Evolutionary conservation across 2,797 vertebrate genomes (phyloP).

Genomic region (Sorex maritimensis): DNA sequence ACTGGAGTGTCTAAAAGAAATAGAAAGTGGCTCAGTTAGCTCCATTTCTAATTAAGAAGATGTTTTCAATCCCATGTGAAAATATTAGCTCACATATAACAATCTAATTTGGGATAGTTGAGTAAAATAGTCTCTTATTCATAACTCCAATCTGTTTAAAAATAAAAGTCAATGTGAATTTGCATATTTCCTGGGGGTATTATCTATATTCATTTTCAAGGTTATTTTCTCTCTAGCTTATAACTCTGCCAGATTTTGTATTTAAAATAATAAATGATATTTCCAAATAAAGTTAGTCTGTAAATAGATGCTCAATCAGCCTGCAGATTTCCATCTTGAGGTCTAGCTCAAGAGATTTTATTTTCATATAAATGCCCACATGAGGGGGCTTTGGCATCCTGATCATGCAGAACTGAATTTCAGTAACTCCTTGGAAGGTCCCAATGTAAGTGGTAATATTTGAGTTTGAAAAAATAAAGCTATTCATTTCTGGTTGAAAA

Average conservation of each 20-base stretch:
- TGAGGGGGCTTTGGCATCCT: not conserved
- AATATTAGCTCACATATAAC: slow-evolving; percentile 39
- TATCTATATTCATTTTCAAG: slow-evolving; percentile 37
- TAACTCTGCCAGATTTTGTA: slow-evolving; percentile 33
- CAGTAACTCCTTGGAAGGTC: not conserved
- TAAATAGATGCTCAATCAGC: not conserved
- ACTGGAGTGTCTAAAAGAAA: slow-evolving; percentile 29
- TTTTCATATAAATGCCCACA: slow-evolving; percentile 3
- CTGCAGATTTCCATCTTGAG: not conserved
- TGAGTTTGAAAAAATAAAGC: slow-evolving; percentile 3
- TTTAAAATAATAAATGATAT: slow-evolving; percentile 45
- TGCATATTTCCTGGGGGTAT: not conserved
- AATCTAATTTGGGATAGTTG: not conserved
- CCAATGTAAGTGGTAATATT: not conserved
- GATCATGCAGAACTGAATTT: not conserved
- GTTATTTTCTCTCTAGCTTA: not conserved
- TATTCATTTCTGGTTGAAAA: not conserved
- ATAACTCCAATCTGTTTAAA: slow-evolving; percentile 47
- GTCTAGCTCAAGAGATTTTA: not conserved
- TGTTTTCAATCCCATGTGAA: slow-evolving; percentile 38
- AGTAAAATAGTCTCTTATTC: slow-evolving; percentile 40
- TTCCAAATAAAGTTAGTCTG: slow-evolving; percentile 39
- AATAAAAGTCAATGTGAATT: slow-evolving; percentile 42
- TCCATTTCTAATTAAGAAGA: slow-evolving; percentile 55
- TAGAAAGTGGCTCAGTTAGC: not conserved